These are phyloP conservation scores for Pygoscelis adeliae DNA, from an alignment of 2,113 vertebrate species.

Conservation along the genomic window DNA sequence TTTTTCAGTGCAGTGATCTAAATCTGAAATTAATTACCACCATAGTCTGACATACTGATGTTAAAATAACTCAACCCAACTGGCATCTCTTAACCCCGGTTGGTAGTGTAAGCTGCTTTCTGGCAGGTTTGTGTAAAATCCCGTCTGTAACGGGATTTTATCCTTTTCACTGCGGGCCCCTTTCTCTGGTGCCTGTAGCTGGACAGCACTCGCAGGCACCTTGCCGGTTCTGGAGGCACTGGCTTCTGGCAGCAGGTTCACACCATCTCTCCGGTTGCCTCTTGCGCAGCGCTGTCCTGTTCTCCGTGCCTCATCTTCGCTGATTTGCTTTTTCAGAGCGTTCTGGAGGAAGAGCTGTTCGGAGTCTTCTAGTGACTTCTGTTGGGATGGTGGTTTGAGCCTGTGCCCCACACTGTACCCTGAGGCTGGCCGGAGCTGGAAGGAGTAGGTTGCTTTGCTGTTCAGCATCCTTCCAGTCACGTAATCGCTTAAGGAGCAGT, in stretches of 20 bases:
- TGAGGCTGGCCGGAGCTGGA: no score
- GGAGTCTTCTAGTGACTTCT: background rate
- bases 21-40: background rate
- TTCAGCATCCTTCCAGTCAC: background rate
- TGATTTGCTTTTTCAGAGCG: rapidly evolving
- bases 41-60: background rate
- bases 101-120: background rate
- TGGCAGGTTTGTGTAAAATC: rapidly evolving
- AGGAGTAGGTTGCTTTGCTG: background rate
- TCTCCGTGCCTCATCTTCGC: rapidly evolving
- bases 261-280: background rate
- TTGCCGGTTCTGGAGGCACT: rapidly evolving
- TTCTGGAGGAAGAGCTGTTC: background rate
- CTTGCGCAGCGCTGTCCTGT: background rate
- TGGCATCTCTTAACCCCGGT: background rate
- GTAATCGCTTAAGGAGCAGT: rapidly evolving
- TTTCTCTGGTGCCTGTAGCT: background rate
- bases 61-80: background rate
- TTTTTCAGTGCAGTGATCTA: background rate
- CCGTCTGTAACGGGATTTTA: background rate
- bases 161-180: rapidly evolving
- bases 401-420: background rate
- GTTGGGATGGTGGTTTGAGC: background rate
- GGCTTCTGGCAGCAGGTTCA: background rate
- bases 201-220: rapidly evolving